Base-by-base conservation (phyloP, 2,797 vertebrate species). In the Phaenicophaeus curvirostris region DNA sequence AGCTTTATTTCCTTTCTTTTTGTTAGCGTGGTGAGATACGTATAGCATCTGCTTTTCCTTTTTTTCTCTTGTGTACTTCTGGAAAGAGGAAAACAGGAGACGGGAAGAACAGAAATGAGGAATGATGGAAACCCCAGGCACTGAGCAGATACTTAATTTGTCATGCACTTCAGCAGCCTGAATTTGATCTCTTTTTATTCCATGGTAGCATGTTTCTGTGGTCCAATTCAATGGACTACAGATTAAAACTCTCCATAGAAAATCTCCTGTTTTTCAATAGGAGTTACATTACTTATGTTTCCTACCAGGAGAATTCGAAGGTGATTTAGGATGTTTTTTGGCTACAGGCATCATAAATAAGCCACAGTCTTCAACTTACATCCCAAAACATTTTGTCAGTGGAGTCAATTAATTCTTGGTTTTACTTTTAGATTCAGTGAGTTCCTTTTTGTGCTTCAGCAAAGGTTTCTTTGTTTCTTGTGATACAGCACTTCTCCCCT, bases 181-280 rank as follows among this genome's bases (percentile, higher is more conserved):
- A 71, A 30, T 41, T 67, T 79, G 61, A n/a, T 28, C 25, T 72
- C 9, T 46, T 50, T 58, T 12, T 33, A 6, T 80, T 23, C 21
- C 17, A 4, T 9, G 15, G 30, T 24, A 21, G 5, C 0, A 1
- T 24, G n/a, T 66, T 54, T 74, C 42, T 42, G 5, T 7, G n/a
- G 84, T 54, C 51, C 33, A 15, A 1, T 57, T 72, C 23, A 4
- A 18, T 23, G 44, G 54, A 27, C 50, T 35, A 5, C 55, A 59
- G 20, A 21, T 76, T 58, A 50, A 37, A 65, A 11, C n/a, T 57
- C 41, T 69, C 27, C 17, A 1, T 17, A 65, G 90, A 50, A 79
- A 25, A 42, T 27, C 6, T 37, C 9, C 31, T 61, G 62, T 37
- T 69, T 79, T 39, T 20, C 30, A 62, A 24, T 33, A 55, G 75